Evolutionary conservation across 2,797 vertebrate genomes (phyloP).

Genomic region (Onychomys leucogaster): DNA sequence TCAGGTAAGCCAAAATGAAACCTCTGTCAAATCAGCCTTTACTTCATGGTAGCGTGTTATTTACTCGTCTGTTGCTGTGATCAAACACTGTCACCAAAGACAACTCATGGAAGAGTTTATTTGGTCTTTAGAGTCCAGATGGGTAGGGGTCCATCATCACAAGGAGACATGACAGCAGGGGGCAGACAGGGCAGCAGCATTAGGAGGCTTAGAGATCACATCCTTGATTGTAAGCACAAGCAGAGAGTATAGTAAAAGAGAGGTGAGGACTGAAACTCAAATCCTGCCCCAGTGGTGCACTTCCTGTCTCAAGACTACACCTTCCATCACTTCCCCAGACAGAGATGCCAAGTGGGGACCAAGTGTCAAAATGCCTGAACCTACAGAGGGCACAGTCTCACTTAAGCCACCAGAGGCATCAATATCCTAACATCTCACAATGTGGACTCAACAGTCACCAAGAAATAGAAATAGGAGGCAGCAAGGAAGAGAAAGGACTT

Average conservation of each 20-base stretch:
- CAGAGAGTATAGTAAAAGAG: not conserved
- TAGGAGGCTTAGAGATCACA: not conserved
- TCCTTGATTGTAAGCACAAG: not conserved
- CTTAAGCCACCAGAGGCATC: not conserved
- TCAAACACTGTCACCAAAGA: not conserved
- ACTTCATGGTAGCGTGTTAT: not conserved
- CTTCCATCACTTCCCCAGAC: not conserved
- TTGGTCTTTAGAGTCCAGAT: not conserved
- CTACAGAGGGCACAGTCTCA: too few species aligned
- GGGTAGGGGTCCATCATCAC: not conserved
- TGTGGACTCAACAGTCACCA: not conserved
- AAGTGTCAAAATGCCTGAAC: not conserved
- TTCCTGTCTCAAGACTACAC: not conserved
- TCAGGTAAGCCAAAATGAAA: not conserved
- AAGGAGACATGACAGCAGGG: not conserved
- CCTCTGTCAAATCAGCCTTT: slow-evolving; percentile 23
- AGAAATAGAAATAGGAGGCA: not conserved
- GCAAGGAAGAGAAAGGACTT: not conserved
- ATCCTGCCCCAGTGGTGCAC: too few species aligned
- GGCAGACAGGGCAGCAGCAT: not conserved
- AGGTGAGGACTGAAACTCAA: not conserved
- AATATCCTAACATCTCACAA: not conserved
- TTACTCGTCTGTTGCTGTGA: not conserved
- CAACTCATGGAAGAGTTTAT: not conserved
- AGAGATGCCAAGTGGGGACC: not conserved